Evolutionary conservation across 2,797 vertebrate species (phyloP), one percentile per base, ranked within the genome.

Genomic region (Decapterus maruadsi): DNA sequence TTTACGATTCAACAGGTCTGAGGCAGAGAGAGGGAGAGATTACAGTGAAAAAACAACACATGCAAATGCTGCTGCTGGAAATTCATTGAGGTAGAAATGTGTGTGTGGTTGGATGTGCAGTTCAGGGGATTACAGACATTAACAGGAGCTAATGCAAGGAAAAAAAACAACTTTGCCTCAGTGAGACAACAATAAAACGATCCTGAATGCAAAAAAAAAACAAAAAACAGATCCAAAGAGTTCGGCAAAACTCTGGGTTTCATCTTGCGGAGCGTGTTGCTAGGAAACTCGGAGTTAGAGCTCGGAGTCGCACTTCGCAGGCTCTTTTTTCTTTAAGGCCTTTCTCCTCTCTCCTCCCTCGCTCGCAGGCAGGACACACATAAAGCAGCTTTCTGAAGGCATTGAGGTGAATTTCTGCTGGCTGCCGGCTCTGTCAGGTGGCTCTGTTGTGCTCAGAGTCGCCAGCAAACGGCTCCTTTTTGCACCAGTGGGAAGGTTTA

Each of bases 371-470:
- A 78, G 81, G 77, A 79, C 80, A 89, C 85, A 90, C 86, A 93
- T 92, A 91, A 89, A 89, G 87, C 84, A 89, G 91, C 90, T 90
- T 83, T 91, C 86, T 72, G 70, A 69, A 90, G 83, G 82, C 72
- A 80, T 80, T 93, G 87, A 91, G 88, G 86, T 89, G 82, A 81
- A 80, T 77, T 82, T 87, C 80, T 87, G 77, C 86, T 87, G 83
- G 85, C 87, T 60, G 77, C 34, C 80, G 68, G 63, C 62, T 74
- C 82, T 69, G 89, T 89, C 89, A 91, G 91, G 92, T 92, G 86
- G 91, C 84, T 87, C 86, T 84, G 84, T 93, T 90, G 83, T 87
- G 85, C 72, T 84, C 75, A 6, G 61, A 82, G 81, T 78, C 58
- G 57, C 83, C 78, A 81, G 81, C 76, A 78, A 92, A 89, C 58